phyloP scores from a whole-genome alignment of 2,113 vertebrate genomes.

The Hippocampus guttulatus region DNA sequence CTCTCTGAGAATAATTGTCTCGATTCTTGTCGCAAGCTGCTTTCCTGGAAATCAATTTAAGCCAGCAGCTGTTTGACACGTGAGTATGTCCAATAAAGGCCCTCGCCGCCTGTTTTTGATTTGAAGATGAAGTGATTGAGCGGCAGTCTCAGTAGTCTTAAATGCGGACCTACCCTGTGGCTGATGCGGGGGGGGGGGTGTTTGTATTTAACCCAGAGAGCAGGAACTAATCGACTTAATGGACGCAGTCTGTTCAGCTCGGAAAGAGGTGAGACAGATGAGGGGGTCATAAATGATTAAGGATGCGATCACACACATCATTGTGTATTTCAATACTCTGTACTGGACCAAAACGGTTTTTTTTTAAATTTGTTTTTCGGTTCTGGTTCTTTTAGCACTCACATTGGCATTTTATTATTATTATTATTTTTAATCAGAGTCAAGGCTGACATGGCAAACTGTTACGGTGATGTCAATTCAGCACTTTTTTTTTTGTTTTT shows the following conservation, averaged over 20 bases:
- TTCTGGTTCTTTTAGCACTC: no score
- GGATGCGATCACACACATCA: no score
- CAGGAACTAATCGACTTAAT: neutral
- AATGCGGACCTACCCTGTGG: neutral
- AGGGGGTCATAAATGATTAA: no score
- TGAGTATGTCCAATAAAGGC: conserved; percentile 14
- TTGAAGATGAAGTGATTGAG: conserved; percentile 9
- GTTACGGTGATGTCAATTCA: no score
- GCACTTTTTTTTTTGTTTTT: no score
- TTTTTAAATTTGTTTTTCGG: conserved; percentile 13
- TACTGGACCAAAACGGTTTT: neutral
- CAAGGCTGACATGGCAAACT: no score
- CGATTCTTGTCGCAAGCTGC: conserved; percentile 6
- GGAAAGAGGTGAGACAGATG: conserved; percentile 7
- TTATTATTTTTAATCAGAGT: no score
- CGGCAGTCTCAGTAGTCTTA: conserved; percentile 11
- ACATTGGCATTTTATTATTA: no score
- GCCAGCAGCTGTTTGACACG: conserved; percentile 12
- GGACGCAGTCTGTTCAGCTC: conserved; percentile 19
- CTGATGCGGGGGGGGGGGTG: neutral
- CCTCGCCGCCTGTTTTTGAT: conserved; percentile 2
- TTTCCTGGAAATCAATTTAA: conserved; percentile 8
- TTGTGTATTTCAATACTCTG: no score
- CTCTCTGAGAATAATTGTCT: neutral
- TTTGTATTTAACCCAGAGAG: neutral